phyloP scores from a whole-genome alignment of 2,797 vertebrate species.

The Steatocranus sp. region DNA sequence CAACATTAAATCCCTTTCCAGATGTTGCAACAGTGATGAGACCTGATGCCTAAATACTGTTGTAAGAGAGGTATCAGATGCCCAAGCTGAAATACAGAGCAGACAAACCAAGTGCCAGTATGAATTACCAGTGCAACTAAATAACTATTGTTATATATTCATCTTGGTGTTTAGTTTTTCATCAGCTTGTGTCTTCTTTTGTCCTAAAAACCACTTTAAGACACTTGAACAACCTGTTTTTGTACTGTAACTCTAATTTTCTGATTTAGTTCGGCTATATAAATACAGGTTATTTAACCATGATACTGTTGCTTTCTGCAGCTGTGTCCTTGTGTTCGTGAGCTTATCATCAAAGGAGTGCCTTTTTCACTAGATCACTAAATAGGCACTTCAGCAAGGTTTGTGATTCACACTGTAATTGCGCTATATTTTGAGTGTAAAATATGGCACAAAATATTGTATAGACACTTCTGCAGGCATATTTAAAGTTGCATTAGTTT shows the following conservation, averaged over 20 bases:
- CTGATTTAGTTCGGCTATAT: neutral
- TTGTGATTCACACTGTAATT: neutral
- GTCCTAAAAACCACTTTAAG: neutral
- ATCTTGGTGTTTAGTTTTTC: neutral
- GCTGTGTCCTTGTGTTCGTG: neutral
- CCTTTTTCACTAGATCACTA: neutral
- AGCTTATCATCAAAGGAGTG: neutral
- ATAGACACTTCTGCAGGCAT: slow-evolving; percentile 21
- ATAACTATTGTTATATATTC: neutral
- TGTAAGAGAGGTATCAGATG: neutral
- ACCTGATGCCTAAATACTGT: neutral
- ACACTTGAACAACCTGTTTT: neutral
- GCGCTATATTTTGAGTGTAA: neutral
- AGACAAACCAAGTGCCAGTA: neutral
- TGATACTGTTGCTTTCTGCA: neutral
- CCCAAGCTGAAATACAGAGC: neutral
- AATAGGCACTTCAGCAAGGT: neutral
- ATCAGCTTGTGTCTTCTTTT: neutral
- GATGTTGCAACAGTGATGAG: neutral
- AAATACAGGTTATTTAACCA: neutral
- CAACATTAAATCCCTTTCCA: neutral
- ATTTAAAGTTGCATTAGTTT: slow-evolving; percentile 55
- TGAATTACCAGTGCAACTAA: neutral
- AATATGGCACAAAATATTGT: neutral
- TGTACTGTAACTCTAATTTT: neutral